These are phyloP conservation scores for Cantharis rufa DNA, from an alignment of 2,888 invertebrate species.

Conservation along the genomic window DNA sequence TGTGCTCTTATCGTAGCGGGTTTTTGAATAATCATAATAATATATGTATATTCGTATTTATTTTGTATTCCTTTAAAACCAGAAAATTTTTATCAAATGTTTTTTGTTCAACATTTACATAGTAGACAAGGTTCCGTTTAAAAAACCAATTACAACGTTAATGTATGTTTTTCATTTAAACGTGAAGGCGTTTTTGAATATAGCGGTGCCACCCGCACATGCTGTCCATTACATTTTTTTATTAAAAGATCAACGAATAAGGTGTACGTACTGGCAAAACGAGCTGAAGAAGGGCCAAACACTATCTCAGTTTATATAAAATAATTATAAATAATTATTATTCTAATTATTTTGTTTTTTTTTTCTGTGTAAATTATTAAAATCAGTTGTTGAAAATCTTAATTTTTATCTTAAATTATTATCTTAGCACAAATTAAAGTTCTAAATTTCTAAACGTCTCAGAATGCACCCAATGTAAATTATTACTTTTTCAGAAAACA, in stretches of 20 bases:
- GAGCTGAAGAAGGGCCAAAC: too few species aligned
- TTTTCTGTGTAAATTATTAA: too few species aligned
- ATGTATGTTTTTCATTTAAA: not conserved
- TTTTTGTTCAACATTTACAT: not conserved
- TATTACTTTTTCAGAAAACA: too few species aligned
- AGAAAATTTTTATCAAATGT: not conserved
- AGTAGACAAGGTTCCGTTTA: not conserved
- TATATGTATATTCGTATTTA: not conserved
- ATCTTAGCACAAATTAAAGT: too few species aligned
- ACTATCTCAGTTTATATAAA: too few species aligned
- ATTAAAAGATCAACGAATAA: not conserved
- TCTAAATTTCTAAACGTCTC: too few species aligned
- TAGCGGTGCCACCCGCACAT: not conserved
- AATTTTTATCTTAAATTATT: too few species aligned
- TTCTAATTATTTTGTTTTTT: too few species aligned
- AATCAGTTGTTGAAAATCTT: too few species aligned
- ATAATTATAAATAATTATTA: too few species aligned
- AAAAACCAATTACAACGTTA: not conserved
- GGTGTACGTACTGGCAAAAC: not conserved
- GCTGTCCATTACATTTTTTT: not conserved
- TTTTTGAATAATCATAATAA: not conserved
- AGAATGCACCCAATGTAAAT: too few species aligned
- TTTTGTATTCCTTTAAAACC: not conserved
- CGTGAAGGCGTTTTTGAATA: not conserved
- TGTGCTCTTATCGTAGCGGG: not conserved